Conservation (phyloP, 2,888 invertebrate genomes). For the Scaptomyza tumidula region DNA sequence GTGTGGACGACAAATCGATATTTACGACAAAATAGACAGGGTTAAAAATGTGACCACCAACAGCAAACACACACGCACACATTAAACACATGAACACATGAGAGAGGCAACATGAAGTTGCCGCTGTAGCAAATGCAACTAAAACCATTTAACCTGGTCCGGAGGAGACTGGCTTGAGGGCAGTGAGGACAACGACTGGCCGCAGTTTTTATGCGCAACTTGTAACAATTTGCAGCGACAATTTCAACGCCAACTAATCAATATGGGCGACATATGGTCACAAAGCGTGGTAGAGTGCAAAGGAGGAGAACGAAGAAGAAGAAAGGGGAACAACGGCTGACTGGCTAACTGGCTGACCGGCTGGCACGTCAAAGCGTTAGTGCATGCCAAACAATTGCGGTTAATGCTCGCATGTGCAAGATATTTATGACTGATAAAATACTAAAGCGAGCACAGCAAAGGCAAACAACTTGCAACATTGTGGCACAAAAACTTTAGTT, state of each 20-base stretch:
- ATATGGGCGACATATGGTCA: constrained; percentile 66
- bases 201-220: constrained; percentile 51
- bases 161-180: constrained; percentile 28
- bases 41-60: constrained; percentile 37
- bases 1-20: constrained; percentile 65
- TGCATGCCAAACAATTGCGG: constrained; percentile 77
- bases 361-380: constrained; percentile 57
- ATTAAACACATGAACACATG: too few relatives aligned
- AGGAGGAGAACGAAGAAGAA: neutral
- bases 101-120: constrained; percentile 1
- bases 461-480: constrained; percentile 19
- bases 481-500: neutral
- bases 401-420: constrained; percentile 74
- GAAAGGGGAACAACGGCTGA: constrained; percentile 7
- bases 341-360: constrained; percentile 29
- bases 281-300: neutral
- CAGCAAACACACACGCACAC: constrained; percentile 5
- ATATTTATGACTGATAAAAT: constrained; percentile 78
- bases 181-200: constrained; percentile 19
- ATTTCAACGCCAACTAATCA: constrained; percentile 77
- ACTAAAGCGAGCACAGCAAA: constrained; percentile 50
- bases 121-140: constrained; percentile 43
- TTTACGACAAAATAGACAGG: constrained; percentile 56
- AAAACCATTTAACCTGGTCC: constrained; percentile 37
- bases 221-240: constrained; percentile 75